phyloP scores from a whole-genome alignment of 2,113 vertebrate species.

The Papio anubis region DNA sequence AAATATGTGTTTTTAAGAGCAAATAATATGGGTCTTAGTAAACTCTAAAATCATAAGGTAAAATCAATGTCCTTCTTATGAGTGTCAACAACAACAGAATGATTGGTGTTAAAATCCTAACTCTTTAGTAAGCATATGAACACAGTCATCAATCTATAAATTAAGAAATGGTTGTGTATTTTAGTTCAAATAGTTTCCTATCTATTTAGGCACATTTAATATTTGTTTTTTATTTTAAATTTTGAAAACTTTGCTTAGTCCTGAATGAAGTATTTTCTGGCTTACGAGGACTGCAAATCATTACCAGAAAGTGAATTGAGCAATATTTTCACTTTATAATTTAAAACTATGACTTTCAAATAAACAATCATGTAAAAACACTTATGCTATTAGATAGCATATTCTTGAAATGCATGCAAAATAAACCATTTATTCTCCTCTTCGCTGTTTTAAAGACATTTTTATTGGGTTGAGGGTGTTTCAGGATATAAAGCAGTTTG shows the following conservation, averaged over 20 bases:
- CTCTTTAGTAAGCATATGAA: neutral
- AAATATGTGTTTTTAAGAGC: slow-evolving; percentile 62
- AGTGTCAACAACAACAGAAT: slow-evolving; percentile 24
- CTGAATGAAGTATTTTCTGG: slow-evolving; percentile 57
- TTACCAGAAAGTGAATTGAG: slow-evolving; percentile 58
- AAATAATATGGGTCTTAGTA: slow-evolving; percentile 13
- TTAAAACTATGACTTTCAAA: slow-evolving; percentile 51
- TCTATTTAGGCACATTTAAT: neutral
- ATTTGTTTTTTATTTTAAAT: slow-evolving; percentile 17
- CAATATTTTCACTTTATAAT: slow-evolving; percentile 61
- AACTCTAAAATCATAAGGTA: slow-evolving; percentile 25
- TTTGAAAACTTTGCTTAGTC: slow-evolving; percentile 37
- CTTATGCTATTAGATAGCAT: neutral
- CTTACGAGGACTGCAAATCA: slow-evolving; percentile 28
- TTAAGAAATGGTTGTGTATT: neutral
- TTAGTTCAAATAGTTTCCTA: neutral
- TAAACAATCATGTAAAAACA: slow-evolving; percentile 49
- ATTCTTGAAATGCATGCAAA: slow-evolving; percentile 60
- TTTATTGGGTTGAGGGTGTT: slow-evolving; percentile 64
- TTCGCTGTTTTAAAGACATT: slow-evolving; percentile 50
- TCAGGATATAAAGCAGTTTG: slow-evolving; percentile 52
- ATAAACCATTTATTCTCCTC: slow-evolving; percentile 63
- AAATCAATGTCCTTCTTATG: slow-evolving; percentile 23
- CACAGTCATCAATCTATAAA: neutral
- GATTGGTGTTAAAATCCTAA: neutral